Conservation (phyloP, 2,888 invertebrate genomes). For the Eristalis arbustorum region DNA sequence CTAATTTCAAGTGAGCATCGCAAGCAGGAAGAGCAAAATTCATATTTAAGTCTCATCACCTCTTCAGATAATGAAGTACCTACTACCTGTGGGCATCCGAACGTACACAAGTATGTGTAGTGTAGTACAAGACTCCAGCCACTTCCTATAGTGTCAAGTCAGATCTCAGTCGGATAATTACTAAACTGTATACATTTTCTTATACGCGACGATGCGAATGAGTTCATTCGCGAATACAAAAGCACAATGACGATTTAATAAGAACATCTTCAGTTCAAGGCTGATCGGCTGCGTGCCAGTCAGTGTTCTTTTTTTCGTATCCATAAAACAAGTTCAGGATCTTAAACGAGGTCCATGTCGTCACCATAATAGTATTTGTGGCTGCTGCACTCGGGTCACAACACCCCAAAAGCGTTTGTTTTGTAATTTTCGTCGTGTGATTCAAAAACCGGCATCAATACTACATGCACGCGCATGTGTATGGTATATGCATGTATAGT, state of each 20-base stretch:
- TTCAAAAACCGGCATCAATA: conserved; percentile 1
- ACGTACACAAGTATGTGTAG: too few relatives aligned
- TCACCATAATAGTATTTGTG: conserved; percentile 26
- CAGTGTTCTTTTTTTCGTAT: conserved; percentile 22
- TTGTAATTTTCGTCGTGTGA: conserved; percentile 1
- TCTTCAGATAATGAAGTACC: too few relatives aligned
- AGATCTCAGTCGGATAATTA: too few relatives aligned
- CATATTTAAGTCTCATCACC: too few relatives aligned
- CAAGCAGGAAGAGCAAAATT: too few relatives aligned
- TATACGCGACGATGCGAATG: not conserved
- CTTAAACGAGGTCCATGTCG: conserved; percentile 21
- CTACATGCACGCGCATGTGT: not conserved
- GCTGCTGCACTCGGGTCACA: conserved; percentile 29
- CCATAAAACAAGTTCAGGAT: conserved; percentile 35
- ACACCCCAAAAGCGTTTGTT: conserved; percentile 21
- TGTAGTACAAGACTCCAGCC: too few relatives aligned
- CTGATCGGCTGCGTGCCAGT: conserved; percentile 7
- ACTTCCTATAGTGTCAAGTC: too few relatives aligned
- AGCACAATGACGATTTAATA: not conserved
- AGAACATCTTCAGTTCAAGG: conserved; percentile 35
- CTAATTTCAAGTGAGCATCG: too few relatives aligned
- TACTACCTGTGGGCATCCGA: too few relatives aligned
- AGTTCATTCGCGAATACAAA: conserved; percentile 10
- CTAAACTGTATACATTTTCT: not conserved
- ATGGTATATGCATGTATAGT: not conserved